A percentile compares a stretch with the other conserved stretches of the same genome.
Conservation (phyloP, 1,140 invertebrate genomes). For the Drosophila navojoa region DNA sequence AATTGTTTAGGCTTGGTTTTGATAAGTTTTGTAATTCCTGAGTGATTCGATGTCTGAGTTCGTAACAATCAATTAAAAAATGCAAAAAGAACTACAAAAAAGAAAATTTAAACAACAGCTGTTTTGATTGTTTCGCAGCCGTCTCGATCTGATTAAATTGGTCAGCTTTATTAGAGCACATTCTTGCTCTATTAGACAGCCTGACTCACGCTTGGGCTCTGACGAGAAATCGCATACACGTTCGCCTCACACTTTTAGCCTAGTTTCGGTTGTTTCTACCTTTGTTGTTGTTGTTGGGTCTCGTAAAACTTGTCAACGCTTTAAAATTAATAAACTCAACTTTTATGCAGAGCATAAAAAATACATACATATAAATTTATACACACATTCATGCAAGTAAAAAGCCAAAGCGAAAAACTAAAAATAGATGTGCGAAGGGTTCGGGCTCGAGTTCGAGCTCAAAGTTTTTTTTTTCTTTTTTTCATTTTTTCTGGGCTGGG, state of each 20-base stretch:
- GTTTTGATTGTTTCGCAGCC: conserved; percentile 7
- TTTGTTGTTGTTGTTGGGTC: conserved; percentile 30
- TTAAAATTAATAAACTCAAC: conserved; percentile 76
- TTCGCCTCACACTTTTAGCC: conserved; percentile 64
- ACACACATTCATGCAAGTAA: conserved; percentile 2
- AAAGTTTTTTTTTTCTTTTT: conserved; percentile 10
- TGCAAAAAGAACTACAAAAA: neutral
- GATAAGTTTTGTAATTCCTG: neutral
- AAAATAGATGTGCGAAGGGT: conserved; percentile 69
- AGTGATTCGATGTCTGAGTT: neutral
- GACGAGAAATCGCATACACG: neutral
- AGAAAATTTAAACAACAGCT: conserved; percentile 14
- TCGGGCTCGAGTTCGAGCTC: neutral
- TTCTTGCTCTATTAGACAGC: conserved; percentile 31
- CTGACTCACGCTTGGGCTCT: conserved; percentile 20
- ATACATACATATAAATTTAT: conserved; percentile 10
- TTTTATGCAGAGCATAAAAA: conserved; percentile 59
- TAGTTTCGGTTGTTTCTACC: conserved; percentile 52
- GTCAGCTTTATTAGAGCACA: conserved; percentile 11
- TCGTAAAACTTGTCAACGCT: conserved; percentile 78
- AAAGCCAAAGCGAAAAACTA: conserved; percentile 39
- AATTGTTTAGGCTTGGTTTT: conserved; percentile 9
- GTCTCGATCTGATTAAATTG: conserved; percentile 12
- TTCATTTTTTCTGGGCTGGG: conserved; percentile 23
- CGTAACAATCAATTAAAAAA: neutral